Evolutionary conservation across 2,888 invertebrate species (phyloP).

Genomic region (Phorcus lineatus): DNA sequence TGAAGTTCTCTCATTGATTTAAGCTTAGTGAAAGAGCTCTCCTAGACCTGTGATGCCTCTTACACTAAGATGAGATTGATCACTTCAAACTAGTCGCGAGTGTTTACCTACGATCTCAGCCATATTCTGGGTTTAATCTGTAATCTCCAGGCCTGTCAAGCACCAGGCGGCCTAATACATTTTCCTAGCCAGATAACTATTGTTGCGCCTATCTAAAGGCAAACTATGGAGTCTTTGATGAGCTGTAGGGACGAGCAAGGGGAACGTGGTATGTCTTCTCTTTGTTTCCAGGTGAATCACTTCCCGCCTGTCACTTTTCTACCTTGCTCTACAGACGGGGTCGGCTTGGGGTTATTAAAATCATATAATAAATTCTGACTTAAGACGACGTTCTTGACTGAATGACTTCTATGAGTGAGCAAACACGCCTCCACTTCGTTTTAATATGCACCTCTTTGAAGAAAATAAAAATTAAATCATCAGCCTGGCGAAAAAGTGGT

Average conservation of each 20-base stretch:
- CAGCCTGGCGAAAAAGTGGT: too few species aligned
- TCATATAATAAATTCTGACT: conserved; percentile 2
- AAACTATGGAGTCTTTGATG: conserved; percentile 8
- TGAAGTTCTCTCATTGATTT: conserved; percentile 13
- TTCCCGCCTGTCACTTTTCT: not conserved
- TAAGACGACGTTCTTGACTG: too few species aligned
- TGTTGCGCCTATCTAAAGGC: not conserved
- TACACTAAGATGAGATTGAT: conserved; percentile 16
- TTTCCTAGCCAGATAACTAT: not conserved
- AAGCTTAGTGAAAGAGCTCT: conserved; percentile 17
- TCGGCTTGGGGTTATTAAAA: not conserved
- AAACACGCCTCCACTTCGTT: too few species aligned
- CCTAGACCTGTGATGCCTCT: conserved; percentile 15
- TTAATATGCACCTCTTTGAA: too few species aligned
- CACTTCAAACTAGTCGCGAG: conserved; percentile 5
- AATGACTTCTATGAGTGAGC: too few species aligned
- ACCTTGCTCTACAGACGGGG: not conserved
- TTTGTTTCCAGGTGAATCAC: not conserved
- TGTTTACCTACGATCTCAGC: conserved; percentile 13
- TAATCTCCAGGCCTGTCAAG: conserved; percentile 11
- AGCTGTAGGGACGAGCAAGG: not conserved
- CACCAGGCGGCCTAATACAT: conserved; percentile 14
- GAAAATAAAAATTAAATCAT: too few species aligned
- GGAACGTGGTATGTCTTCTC: not conserved
- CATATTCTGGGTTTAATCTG: conserved; percentile 10